Evolutionary conservation across 2,888 invertebrate genomes (phyloP), one percentile per base, ranked within the genome.

Genomic region (Neocrepidodera transversa): DNA sequence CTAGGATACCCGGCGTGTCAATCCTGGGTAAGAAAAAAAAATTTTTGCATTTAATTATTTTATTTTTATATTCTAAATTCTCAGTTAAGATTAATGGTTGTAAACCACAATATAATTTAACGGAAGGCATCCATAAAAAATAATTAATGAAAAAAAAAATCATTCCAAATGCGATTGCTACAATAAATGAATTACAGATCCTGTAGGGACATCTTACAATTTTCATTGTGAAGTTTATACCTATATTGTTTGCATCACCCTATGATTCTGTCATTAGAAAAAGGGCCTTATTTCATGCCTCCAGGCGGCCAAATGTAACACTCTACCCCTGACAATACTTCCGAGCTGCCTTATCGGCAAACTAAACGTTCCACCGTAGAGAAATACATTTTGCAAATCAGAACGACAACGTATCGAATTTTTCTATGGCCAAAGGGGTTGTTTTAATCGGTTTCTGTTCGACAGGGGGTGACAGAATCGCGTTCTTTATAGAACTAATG

Each of bases 361-460:
- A 69, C 62, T 61, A 48, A 53, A 51, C 67, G 74, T 67, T 52
- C 74, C 62, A 61, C 65, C 38, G 57, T 68, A 63, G 71, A 75
- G 74, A 76, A 76, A 58, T 75, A 70, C 75, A 74, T 76, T 77
- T 76, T 68, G 75, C 76, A 75, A 76, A 77, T 77, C 76, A 72
- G 70, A 76, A 70, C 78, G 79, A 79, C 79, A 78, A 79, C 79
- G 79, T 79, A 79, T 79, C 79, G 78, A 79, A 78, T 79, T 79
- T 75, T 75, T 70, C 68, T 67, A 73, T 74, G 72, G 74, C 72
- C 72, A 69, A 77, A 78, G 77, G 79, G 79, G 79, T 78, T 79
- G 77, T 78, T 79, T 78, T 78, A 78, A 78, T 78, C 78, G 78
- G 76, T 78, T 78, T 77, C 71, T 71, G 73, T 70, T 72, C 75